phyloP scores from a whole-genome alignment of 1,140 invertebrate species.

The Ectropis grisescens region DNA sequence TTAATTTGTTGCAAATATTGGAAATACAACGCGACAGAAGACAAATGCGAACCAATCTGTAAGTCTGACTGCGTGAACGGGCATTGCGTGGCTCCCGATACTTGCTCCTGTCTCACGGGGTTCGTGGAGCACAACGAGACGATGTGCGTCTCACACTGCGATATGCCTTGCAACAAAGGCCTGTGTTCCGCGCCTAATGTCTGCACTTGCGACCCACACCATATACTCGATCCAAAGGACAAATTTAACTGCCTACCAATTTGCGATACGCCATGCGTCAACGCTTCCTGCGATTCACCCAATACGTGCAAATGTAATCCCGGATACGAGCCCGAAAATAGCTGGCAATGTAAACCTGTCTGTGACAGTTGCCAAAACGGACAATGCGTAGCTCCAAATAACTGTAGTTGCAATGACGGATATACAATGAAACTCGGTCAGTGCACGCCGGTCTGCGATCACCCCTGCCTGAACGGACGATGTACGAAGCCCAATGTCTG shows the following conservation, averaged over 20 bases:
- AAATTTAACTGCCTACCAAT: constrained; percentile 20
- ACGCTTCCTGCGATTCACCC: constrained; percentile 21
- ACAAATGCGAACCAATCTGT: background rate
- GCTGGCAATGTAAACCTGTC: constrained; percentile 17
- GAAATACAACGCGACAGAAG: background rate
- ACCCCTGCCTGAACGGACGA: constrained; percentile 32
- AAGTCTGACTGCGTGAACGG: constrained; percentile 49
- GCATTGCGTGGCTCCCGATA: constrained; percentile 60
- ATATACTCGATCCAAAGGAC: background rate
- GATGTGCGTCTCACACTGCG: background rate
- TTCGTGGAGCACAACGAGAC: background rate
- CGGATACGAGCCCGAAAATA: constrained; percentile 34
- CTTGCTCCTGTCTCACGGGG: constrained; percentile 41
- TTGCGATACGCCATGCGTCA: constrained; percentile 11
- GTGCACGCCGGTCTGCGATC: constrained; percentile 30
- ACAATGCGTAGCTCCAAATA: constrained; percentile 71
- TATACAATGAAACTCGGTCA: constrained; percentile 16
- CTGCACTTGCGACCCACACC: background rate
- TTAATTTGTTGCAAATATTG: background rate
- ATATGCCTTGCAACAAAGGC: background rate
- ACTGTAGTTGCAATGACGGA: constrained; percentile 65
- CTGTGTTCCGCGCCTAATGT: background rate
- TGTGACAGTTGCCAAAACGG: constrained; percentile 61
- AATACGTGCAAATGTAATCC: constrained; percentile 32
- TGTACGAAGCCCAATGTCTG: constrained; percentile 22